Evolutionary conservation across 92 coral and sea anemone species (phyloP).

Genomic region (Zoanthus solanderi): DNA sequence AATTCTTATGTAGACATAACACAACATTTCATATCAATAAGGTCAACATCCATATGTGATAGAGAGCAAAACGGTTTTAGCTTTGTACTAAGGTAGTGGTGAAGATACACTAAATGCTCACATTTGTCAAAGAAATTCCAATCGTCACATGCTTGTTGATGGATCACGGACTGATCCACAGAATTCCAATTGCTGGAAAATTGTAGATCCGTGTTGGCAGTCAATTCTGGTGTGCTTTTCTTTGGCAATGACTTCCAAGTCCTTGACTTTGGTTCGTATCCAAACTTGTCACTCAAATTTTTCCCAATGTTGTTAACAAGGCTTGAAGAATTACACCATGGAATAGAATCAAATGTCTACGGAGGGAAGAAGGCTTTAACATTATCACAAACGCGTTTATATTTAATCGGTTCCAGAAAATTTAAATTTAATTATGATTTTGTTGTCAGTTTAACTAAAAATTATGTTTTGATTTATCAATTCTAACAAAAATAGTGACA

Average conservation of each 20-base stretch:
- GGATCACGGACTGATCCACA: neutral
- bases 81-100: neutral
- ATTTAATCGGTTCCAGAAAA: neutral
- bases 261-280: slow-evolving; percentile 46
- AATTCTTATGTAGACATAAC: too few species aligned
- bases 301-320: slow-evolving; percentile 22
- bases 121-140: slow-evolving; percentile 1
- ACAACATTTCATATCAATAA: too few species aligned
- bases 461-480: neutral
- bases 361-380: neutral
- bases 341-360: slow-evolving; percentile 12
- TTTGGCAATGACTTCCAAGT: slow-evolving; percentile 5
- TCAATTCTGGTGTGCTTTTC: slow-evolving; percentile 26
- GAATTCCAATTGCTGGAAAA: slow-evolving; percentile 42
- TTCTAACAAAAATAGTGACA: neutral
- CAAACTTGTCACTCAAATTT: slow-evolving; percentile 37
- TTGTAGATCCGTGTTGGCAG: neutral
- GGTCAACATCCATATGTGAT: too few species aligned
- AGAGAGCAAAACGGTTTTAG: too few species aligned
- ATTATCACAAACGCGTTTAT: neutral
- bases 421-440: too few species aligned
- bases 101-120: neutral
- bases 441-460: too few species aligned
- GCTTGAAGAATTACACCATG: slow-evolving; percentile 10
- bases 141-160: neutral